Percentiles rank a stretch among this genome's conserved stretches.
Evolutionary conservation across 2,888 invertebrate genomes (phyloP).

Genomic region (Polyploca ridens): DNA sequence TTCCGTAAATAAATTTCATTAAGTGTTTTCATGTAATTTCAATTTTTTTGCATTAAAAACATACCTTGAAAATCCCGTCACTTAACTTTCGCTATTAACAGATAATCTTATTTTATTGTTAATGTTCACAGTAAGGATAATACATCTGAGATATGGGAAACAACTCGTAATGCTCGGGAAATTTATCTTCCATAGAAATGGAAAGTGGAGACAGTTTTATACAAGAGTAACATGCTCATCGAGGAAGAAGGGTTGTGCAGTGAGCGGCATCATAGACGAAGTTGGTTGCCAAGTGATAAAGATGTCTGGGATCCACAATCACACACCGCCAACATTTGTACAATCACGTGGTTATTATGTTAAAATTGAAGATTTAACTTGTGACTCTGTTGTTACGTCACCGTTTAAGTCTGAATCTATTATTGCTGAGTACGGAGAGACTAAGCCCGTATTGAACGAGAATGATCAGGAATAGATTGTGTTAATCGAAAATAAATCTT

Average conservation of each 20-base stretch:
- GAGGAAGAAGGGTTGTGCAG: neutral
- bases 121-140: neutral
- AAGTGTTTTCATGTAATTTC: no score
- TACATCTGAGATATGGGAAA: neutral
- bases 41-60: no score
- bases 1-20: no score
- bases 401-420: neutral
- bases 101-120: neutral
- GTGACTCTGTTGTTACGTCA: neutral
- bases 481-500: no score
- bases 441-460: no score
- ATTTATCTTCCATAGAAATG: neutral
- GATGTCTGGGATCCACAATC: neutral
- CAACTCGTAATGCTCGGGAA: neutral
- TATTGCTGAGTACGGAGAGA: neutral
- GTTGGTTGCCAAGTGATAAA: neutral
- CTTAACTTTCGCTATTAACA: neutral
- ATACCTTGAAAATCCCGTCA: neutral
- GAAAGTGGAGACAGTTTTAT: neutral
- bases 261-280: neutral
- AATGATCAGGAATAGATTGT: no score
- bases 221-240: neutral
- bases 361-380: neutral
- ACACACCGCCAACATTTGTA: constrained; percentile 11
- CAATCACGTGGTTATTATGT: constrained; percentile 6